Percentiles rank a stretch among this genome's conserved stretches.
phyloP scores from a whole-genome alignment of 2,888 invertebrate species.

The Aleiodes testaceus region DNA sequence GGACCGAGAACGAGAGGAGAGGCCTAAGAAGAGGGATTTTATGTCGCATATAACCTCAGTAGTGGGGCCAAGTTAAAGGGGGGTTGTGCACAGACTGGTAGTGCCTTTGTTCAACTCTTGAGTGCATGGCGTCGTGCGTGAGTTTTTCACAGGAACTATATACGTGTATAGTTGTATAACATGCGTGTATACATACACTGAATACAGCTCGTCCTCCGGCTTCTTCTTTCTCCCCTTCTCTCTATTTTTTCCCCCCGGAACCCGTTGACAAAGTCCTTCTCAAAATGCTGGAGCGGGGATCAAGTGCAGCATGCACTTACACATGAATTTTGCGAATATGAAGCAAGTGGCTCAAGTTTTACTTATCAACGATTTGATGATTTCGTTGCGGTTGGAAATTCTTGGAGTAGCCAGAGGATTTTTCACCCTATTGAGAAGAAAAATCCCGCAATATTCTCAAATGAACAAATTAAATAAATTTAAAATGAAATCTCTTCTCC shows the following conservation, averaged over 20 bases:
- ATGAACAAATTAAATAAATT: not conserved
- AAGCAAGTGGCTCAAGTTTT: not conserved
- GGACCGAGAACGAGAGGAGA: conserved; percentile 18
- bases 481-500: too few relatives aligned
- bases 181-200: conserved; percentile 28
- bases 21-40: conserved; percentile 24
- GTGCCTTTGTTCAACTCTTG: conserved; percentile 46
- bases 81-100: conserved; percentile 28
- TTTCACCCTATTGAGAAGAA: too few relatives aligned
- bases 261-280: conserved; percentile 9
- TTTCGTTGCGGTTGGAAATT: too few relatives aligned
- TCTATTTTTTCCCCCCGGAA: not conserved
- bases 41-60: conserved; percentile 26
- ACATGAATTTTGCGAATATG: not conserved
- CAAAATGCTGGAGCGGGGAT: conserved; percentile 10
- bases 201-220: not conserved
- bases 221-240: not conserved
- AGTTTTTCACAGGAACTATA: conserved; percentile 44
- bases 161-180: conserved; percentile 37
- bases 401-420: too few relatives aligned
- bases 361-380: conserved; percentile 11
- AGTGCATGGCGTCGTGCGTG: conserved; percentile 41
- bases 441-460: not conserved
- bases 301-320: conserved; percentile 21
- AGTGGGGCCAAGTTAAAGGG: conserved; percentile 43